Evolutionary conservation across 2,888 invertebrate genomes (phyloP), one percentile per base, ranked within the genome.

Genomic region (Ptilodon capucinus): DNA sequence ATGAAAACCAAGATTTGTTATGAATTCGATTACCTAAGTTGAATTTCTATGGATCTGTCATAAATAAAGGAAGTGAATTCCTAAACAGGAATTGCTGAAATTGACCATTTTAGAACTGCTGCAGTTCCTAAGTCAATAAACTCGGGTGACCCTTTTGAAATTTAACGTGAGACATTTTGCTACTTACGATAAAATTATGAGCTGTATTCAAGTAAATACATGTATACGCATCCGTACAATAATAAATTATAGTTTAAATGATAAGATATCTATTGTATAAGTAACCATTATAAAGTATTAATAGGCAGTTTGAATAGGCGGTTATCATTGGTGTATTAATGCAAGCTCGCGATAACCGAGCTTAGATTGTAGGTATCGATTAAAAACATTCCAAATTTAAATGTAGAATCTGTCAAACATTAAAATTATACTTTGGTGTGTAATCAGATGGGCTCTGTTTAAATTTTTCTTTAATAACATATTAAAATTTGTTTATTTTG

Each of bases 161-260:
- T 40, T 42, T 35, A 40, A 45, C 19, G 51, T 13, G 38, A 55
- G 44, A 55, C 44, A 51, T 60, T 32, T 32, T 14, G 32, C 32
- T 45, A 52, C 57, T 64, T 67, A 58, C 59, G 58, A 67, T 61
- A 57, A 65, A 71, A 74, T 64, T 70, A 75, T 86, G 85, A 87
- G 86, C 86, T 87, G 84, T 86, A 88, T 81, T 86, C 79, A 57
- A 81, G 63, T 70, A 85, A 86, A 82, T 84, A 84, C 79, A 82
- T 88, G 90, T 91, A 91, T 91, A 91, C 90, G 90, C 90, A 79
- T 86, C 83, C 84, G 90, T 84, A 91, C 90, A 91, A 91, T 91
- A 90, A 86, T 86, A 86, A 77, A 78, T 81, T 76, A 74, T 70
- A 73, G 84, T 73, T 76, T 81, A 76, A 44, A 67, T 68, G 68